Base-by-base conservation (phyloP, 1,140 invertebrate species). In the Camponotus vicinus region DNA sequence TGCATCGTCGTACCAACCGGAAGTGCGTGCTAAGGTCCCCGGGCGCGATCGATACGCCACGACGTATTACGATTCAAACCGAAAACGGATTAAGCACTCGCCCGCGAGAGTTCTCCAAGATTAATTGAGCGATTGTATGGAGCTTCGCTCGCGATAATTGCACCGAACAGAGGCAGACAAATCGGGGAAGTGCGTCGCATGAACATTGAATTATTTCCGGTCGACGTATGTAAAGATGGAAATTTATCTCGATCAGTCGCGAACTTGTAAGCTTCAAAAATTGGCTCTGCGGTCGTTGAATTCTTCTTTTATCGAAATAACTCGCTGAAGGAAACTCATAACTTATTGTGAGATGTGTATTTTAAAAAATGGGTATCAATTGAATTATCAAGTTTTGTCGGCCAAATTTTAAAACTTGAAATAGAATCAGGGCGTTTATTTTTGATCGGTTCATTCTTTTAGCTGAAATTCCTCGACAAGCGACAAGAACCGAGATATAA, bases 51-150 rank as follows among this genome's bases (percentile, higher is more conserved):
- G 79, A 83, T 83, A 59, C 40, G 79, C 67, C 79, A 34, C 55
- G 79, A 75, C 55, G 40, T 45, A 27, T 83, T 75, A 52, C 69
- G 79, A 73, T 83, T 75, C 69, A 73, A 73, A 83, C 79, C 67
- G 79, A 75, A 83, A 83, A 83, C 32, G 69, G 69, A 83, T 83
- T 73, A 83, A 55, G 49, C 69, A 21, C 67, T 70, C 40, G 55
- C 21, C 45, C 55, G 55, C 69, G 55, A 83, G 79, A 83, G 49
- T 83, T 73, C 69, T 75, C 55, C 27, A 27, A 61, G 69, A 75
- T 73, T 75, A 83, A 75, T 83, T 57, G 79, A 21, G 18, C 55
- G 79, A 83, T 83, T 83, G 61, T 52, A 52, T 83, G 9, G 69
- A 63, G 55, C 42, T 83, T 37, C 69, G 49, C 13, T 7, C 40